These are phyloP conservation scores for Gonatopus flavifemur DNA, from an alignment of 1,140 invertebrate genomes.

Conservation along the genomic window DNA sequence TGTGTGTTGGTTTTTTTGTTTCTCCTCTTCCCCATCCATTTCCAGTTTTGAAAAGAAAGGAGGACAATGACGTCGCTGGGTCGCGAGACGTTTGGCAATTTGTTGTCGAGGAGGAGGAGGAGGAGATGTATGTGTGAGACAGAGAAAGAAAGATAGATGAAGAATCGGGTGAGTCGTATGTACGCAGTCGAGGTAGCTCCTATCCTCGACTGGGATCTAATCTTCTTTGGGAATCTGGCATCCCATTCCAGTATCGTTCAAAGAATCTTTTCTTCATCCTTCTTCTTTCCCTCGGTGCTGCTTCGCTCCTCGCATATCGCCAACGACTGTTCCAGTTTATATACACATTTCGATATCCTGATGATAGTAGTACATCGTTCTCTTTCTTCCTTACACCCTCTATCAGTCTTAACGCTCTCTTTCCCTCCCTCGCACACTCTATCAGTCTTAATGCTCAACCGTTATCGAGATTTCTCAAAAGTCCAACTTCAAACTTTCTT, in stretches of 20 bases:
- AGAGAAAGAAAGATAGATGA: conserved; percentile 16
- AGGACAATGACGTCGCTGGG: conserved; percentile 35
- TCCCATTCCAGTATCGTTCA: conserved; percentile 45
- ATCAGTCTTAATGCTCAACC: conserved; percentile 20
- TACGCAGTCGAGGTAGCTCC: conserved; percentile 34
- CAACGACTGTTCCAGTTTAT: conserved; percentile 37
- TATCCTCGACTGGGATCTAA: conserved; percentile 44
- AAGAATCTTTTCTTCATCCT: conserved; percentile 31
- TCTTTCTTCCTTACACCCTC: background rate
- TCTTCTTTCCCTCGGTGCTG: background rate
- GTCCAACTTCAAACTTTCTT: no score
- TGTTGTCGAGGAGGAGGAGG: conserved; percentile 23
- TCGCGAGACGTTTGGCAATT: conserved; percentile 42
- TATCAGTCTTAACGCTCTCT: conserved; percentile 1
- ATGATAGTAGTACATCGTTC: conserved; percentile 29
- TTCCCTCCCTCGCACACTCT: conserved; percentile 3
- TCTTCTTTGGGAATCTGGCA: conserved; percentile 46
- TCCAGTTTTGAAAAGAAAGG: conserved; percentile 13
- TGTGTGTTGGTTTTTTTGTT: background rate
- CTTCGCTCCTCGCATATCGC: conserved; percentile 9
- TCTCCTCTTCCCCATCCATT: conserved; percentile 3
- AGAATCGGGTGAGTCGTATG: conserved; percentile 27
- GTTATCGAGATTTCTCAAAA: conserved; percentile 23
- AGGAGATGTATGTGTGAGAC: conserved; percentile 3
- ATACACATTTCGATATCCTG: conserved; percentile 44